phyloP scores from a whole-genome alignment of 1,140 invertebrate genomes.

The Coelopa frigida region DNA sequence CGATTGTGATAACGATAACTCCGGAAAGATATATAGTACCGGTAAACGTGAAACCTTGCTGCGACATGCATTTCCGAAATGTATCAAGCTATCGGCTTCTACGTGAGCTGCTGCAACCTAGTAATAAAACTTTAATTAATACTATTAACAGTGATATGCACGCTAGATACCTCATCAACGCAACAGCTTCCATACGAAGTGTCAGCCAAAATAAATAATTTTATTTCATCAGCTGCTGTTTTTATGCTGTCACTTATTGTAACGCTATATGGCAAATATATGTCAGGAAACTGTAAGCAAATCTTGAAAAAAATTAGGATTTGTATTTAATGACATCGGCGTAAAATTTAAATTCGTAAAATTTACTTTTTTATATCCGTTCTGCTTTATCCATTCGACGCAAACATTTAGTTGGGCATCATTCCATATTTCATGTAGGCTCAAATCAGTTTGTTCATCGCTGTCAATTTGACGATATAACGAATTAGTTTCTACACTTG shows the following conservation, averaged over 20 bases:
- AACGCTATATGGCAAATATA: slow-evolving; percentile 63
- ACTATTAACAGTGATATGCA: not conserved
- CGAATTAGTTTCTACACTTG: slow-evolving; percentile 28
- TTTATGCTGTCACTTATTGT: slow-evolving; percentile 60
- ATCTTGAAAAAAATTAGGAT: slow-evolving; percentile 51
- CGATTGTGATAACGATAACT: slow-evolving; percentile 49
- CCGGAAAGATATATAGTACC: slow-evolving; percentile 64
- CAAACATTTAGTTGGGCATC: slow-evolving; percentile 51
- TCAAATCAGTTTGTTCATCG: slow-evolving; percentile 10
- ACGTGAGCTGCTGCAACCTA: slow-evolving; percentile 70
- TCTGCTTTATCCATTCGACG: slow-evolving; percentile 59
- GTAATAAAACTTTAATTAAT: slow-evolving; percentile 8
- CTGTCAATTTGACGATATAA: slow-evolving; percentile 25
- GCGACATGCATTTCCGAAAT: slow-evolving; percentile 86
- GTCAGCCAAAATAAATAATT: slow-evolving; percentile 83
- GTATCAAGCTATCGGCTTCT: slow-evolving; percentile 75
- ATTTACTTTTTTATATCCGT: slow-evolving; percentile 58
- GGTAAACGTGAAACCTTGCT: slow-evolving; percentile 65
- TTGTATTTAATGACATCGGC: slow-evolving; percentile 1
- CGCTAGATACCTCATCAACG: slow-evolving; percentile 68
- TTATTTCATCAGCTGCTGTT: slow-evolving; percentile 43
- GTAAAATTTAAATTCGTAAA: slow-evolving; percentile 11
- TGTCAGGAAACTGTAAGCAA: slow-evolving; percentile 87
- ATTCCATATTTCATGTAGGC: slow-evolving; percentile 35
- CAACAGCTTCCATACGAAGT: slow-evolving; percentile 93